Evolutionary conservation across 2,888 invertebrate genomes (phyloP).

Genomic region (Phengaris arion): DNA sequence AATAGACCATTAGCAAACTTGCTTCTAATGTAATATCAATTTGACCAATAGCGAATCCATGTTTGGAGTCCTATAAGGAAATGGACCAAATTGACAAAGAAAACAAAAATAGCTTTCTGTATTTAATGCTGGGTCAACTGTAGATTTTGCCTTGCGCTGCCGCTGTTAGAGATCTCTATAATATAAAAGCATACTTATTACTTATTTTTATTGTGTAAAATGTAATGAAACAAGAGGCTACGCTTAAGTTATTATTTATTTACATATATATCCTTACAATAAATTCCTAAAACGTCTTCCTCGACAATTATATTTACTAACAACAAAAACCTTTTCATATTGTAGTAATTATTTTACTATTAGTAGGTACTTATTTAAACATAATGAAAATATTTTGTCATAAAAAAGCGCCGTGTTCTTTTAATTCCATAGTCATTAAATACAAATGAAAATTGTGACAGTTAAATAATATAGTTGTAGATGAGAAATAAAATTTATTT

Average conservation of each 20-base stretch:
- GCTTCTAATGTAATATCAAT: constrained; percentile 11
- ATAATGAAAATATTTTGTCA: constrained; percentile 2
- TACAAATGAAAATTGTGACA: background rate
- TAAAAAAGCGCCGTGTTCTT: background rate
- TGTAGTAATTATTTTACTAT: constrained; percentile 5
- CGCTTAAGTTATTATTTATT: background rate
- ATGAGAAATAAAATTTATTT: constrained; percentile 8
- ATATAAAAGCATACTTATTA: background rate
- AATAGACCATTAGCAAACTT: background rate
- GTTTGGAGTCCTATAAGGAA: constrained; percentile 6
- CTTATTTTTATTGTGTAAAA: background rate
- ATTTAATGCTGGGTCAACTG: background rate
- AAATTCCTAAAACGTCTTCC: constrained; percentile 27
- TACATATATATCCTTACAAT: constrained; percentile 13
- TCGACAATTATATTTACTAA: constrained; percentile 14
- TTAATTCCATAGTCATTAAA: background rate
- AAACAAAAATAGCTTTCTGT: background rate
- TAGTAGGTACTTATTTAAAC: constrained; percentile 19
- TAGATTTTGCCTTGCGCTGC: background rate
- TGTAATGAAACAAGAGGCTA: constrained; percentile 23
- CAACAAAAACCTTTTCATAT: constrained; percentile 7
- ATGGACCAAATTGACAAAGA: constrained; percentile 14
- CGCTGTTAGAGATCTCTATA: background rate
- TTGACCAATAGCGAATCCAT: constrained; percentile 19
- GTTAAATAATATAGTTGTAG: background rate